Evolutionary conservation across 1,140 invertebrate species (phyloP).

Genomic region (Papilio machaon): DNA sequence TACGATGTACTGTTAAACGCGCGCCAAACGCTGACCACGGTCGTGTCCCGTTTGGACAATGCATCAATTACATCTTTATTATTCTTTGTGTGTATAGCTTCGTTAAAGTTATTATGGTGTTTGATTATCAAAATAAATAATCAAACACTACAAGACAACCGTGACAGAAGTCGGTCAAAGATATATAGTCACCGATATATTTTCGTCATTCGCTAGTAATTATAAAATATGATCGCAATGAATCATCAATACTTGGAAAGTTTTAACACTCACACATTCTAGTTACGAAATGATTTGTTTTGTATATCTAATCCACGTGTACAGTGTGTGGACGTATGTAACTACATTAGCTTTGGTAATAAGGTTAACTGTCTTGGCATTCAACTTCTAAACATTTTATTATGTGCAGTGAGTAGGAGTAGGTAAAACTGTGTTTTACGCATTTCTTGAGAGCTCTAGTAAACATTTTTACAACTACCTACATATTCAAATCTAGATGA

Average conservation of each 20-base stretch:
- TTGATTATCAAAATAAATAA: conserved; percentile 26
- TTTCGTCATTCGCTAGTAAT: not conserved
- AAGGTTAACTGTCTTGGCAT: conserved; percentile 22
- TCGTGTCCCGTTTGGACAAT: conserved; percentile 61
- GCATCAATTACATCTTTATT: conserved; percentile 69
- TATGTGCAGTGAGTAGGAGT: not conserved
- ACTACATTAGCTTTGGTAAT: conserved; percentile 2
- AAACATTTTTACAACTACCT: not conserved
- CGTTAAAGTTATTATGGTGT: conserved; percentile 34
- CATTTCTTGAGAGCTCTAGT: not conserved
- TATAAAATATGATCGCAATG: conserved; percentile 8
- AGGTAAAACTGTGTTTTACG: not conserved
- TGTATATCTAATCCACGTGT: conserved; percentile 9
- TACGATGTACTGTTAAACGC: conserved; percentile 63
- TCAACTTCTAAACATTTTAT: conserved; percentile 13
- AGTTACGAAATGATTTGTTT: conserved; percentile 19
- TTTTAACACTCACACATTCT: not conserved
- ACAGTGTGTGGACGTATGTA: not conserved
- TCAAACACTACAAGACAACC: conserved; percentile 34
- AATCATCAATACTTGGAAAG: conserved; percentile 4
- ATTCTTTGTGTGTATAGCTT: conserved; percentile 55
- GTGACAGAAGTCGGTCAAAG: conserved; percentile 22
- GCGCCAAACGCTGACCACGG: conserved; percentile 57
- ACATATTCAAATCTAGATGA: not conserved
- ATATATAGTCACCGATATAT: conserved; percentile 11